phyloP scores from a whole-genome alignment of 2,113 vertebrate genomes.

The Dasyornis broadbenti region DNA sequence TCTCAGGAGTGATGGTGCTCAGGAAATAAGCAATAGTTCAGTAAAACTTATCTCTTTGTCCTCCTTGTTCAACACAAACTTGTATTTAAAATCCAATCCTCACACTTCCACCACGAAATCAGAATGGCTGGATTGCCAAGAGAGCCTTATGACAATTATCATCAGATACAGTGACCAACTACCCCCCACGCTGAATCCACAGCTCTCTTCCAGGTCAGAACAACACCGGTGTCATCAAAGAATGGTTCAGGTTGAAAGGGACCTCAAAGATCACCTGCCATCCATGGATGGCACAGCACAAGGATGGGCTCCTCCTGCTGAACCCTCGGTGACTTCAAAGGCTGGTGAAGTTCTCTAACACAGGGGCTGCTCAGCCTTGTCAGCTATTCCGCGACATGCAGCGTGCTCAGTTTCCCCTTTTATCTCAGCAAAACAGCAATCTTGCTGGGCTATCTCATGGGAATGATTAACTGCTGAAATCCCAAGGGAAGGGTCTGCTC shows the following conservation, averaged over 20 bases:
- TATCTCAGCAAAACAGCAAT: not conserved
- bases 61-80: not conserved
- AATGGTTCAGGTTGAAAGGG: not conserved
- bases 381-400: not conserved
- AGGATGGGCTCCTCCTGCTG: not conserved
- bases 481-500: slow-evolving; percentile 15
- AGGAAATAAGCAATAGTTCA: not conserved
- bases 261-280: not conserved
- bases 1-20: not conserved
- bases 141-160: not conserved
- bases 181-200: not conserved
- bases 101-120: not conserved
- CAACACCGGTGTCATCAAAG: not conserved
- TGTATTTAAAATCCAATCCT: not conserved
- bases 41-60: not conserved
- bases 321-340: not conserved
- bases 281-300: not conserved
- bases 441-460: not conserved
- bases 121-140: not conserved
- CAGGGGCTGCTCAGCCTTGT: slow-evolving; percentile 4
- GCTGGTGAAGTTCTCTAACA: not conserved
- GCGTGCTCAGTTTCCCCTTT: not conserved
- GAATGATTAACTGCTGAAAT: not conserved
- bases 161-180: accelerated
- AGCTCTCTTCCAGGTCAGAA: not conserved